Percentiles rank a stretch among this genome's conserved stretches.
Conservation (phyloP, 2,113 vertebrate genomes). For the Onychorhynchus coronatus region DNA sequence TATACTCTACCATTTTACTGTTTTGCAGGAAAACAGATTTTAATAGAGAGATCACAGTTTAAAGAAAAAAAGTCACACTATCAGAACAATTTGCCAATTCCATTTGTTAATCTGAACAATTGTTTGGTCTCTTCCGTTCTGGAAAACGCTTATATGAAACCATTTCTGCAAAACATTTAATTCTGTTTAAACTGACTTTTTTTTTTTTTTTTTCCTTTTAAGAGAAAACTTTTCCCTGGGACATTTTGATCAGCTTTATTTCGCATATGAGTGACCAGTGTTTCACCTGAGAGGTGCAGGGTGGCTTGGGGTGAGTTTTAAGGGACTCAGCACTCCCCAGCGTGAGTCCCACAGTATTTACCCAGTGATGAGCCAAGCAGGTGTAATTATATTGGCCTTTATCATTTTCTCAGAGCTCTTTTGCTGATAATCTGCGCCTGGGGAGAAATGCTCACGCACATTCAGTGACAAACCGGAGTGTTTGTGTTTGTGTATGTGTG, state of each 20-base stretch:
- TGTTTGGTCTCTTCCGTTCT: background rate
- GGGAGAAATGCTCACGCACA: background rate
- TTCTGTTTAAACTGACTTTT: background rate
- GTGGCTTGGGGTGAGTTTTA: background rate
- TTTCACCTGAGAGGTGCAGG: background rate
- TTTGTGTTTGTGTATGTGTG: background rate
- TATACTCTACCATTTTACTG: background rate
- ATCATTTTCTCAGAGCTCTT: background rate
- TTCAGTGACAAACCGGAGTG: fast-evolving
- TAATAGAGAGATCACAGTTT: background rate
- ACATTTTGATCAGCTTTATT: background rate
- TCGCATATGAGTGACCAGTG: background rate
- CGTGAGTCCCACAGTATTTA: background rate
- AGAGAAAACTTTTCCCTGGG: background rate
- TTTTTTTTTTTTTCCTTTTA: background rate
- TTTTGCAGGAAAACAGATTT: background rate
- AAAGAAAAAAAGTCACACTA: background rate
- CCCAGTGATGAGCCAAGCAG: background rate
- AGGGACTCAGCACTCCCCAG: background rate
- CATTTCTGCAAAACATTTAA: background rate
- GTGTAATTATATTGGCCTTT: background rate
- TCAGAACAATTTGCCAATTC: background rate
- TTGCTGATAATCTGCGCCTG: slow-evolving; percentile 4
- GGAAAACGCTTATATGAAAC: background rate
- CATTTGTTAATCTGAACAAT: background rate